A percentile compares a stretch with the other conserved stretches of the same genome.
phyloP scores from a whole-genome alignment of 2,797 vertebrate genomes.

The Coregonus suidteri region DNA sequence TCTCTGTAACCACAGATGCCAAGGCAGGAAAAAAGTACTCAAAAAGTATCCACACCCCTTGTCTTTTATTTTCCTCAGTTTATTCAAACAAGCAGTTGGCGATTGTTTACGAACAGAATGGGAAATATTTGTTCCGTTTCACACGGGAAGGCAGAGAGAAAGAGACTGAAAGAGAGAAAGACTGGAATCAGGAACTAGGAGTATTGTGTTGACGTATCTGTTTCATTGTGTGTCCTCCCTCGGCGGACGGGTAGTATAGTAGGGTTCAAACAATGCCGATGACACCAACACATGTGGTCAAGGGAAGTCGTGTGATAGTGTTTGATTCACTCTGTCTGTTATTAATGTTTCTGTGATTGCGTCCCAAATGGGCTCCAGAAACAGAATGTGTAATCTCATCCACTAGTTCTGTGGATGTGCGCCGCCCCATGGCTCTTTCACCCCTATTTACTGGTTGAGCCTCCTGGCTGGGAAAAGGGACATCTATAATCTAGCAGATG shows the following conservation, averaged over 20 bases:
- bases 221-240: constrained; percentile 66
- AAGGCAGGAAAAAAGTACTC: constrained; percentile 26
- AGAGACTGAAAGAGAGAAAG: constrained; percentile 32
- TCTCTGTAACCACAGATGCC: constrained; percentile 27
- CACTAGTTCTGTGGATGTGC: constrained; percentile 60
- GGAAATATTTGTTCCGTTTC: constrained; percentile 60
- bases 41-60: constrained; percentile 4
- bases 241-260: constrained; percentile 43
- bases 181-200: constrained; percentile 56
- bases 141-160: constrained; percentile 55
- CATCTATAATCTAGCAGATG: constrained; percentile 82
- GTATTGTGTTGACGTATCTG: constrained; percentile 52
- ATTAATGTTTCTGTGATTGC: constrained; percentile 4
- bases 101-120: constrained; percentile 62
- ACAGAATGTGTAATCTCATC: constrained; percentile 79
- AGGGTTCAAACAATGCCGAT: constrained; percentile 49
- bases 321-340: constrained; percentile 25
- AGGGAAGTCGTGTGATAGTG: constrained; percentile 39
- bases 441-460: constrained; percentile 73
- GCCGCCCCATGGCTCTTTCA: too few relatives aligned
- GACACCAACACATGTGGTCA: constrained; percentile 39
- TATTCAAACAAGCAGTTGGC: constrained; percentile 32
- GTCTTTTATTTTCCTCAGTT: constrained; percentile 26
- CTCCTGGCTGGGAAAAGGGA: constrained; percentile 68
- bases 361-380: constrained; percentile 48